phyloP scores from a whole-genome alignment of 2,113 vertebrate genomes.

The Nerophis ophidion region DNA sequence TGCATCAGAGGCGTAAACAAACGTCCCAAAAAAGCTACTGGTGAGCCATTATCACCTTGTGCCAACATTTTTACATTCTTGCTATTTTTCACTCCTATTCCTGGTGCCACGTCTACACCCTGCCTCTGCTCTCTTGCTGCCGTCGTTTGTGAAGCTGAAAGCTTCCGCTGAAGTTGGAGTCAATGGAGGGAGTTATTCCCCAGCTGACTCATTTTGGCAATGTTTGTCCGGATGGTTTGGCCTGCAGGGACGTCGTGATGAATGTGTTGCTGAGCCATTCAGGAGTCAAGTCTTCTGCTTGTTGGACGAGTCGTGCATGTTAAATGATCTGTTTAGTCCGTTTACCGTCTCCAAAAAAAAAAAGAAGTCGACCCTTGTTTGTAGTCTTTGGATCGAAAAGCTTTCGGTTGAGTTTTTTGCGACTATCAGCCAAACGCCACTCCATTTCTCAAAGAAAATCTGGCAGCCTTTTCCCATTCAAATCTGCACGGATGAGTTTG shows the following conservation, averaged over 20 bases:
- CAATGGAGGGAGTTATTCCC: neutral
- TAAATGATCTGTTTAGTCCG: slow-evolving; percentile 4
- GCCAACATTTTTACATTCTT: slow-evolving; percentile 49
- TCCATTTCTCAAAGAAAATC: slow-evolving; percentile 16
- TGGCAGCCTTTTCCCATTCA: neutral
- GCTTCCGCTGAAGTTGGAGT: slow-evolving; percentile 10
- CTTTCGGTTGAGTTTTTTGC: slow-evolving; percentile 6
- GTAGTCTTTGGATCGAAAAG: slow-evolving; percentile 8
- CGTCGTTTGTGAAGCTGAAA: neutral
- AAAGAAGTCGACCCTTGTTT: slow-evolving; percentile 5
- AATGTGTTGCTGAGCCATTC: neutral
- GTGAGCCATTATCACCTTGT: slow-evolving; percentile 45
- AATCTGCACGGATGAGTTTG: slow-evolving; percentile 44
- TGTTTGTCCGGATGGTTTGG: neutral
- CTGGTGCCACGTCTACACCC: slow-evolving; percentile 21
- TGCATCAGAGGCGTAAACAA: slow-evolving; percentile 36
- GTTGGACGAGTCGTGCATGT: neutral
- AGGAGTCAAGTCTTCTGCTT: neutral
- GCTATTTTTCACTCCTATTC: slow-evolving; percentile 25
- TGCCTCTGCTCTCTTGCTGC: slow-evolving; percentile 8
- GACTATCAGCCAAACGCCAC: slow-evolving; percentile 20
- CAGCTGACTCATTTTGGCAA: neutral
- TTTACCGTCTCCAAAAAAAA: neutral
- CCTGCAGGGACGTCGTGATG: neutral
- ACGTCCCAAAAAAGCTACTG: slow-evolving; percentile 28